Evolutionary conservation across 1,140 invertebrate species (phyloP), one percentile per base, ranked within the genome.

Genomic region (Sipha flava): DNA sequence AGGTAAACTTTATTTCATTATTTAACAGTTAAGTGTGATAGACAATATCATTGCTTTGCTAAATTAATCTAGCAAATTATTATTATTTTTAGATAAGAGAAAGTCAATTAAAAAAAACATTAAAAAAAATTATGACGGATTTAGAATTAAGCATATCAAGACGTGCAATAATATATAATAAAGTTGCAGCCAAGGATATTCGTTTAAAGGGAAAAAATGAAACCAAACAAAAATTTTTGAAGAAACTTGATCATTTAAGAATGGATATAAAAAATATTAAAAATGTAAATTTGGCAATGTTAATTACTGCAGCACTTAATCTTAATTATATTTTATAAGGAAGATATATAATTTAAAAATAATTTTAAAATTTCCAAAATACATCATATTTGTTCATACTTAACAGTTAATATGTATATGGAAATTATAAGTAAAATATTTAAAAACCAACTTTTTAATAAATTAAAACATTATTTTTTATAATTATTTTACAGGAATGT

Each of bases 91-190:
- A 89, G 88, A 88, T 90, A 3, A 86, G 91, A 80, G 88, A 88
- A 43, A 86, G 87, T 54, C 91, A 94, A 82, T 84, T 95, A 1
- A 89, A 87, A 64, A 91, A 90, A 79, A 91, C 89, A 0, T 91
- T 93, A 81, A 91, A 93, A 81, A 93, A 91, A 84, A 85, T 95
- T 16, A 88, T 93, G 5, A 87, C 89, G 40, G 93, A 94, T 83
- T 87, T 95, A 85, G 92, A 94, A 57, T 87, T 91, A 82, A 92
- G 92, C 82, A 88, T 95, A 16, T 88, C 88, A 21, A 88, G 91
- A 81, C 87, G 93, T 54, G 92, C 93, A 59, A 86, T 88, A 68
- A 91, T 92, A 66, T 86, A 90, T 64, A 87, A 89, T 31, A 84
- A 85, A 79, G 88, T 90, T 3, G 86, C 88, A 45, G 87, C 88